These are phyloP conservation scores for Drosophila obscura DNA, from an alignment of 1,140 invertebrate genomes.

Conservation along the genomic window DNA sequence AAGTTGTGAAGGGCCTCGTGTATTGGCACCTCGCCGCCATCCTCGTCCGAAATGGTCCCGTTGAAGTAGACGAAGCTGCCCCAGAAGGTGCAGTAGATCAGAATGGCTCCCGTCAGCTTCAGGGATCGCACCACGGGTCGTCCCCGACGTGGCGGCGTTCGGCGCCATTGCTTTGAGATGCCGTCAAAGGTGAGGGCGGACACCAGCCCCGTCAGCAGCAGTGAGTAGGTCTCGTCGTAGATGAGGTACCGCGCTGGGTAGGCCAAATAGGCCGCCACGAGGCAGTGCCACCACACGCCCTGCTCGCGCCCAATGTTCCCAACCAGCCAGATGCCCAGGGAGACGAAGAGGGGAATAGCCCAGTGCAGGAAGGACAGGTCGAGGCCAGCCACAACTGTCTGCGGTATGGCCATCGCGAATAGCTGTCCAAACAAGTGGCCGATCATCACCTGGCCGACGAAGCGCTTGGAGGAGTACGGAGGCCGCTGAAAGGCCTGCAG, in stretches of 20 bases:
- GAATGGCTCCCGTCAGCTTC: constrained; percentile 86
- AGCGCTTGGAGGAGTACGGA: constrained; percentile 90
- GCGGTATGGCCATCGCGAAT: constrained; percentile 90
- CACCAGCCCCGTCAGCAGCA: constrained; percentile 87
- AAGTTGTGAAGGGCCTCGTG: constrained; percentile 95
- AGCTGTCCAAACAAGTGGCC: constrained; percentile 92
- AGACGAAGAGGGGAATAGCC: constrained; percentile 89
- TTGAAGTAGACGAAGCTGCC: constrained; percentile 94
- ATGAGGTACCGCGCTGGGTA: constrained; percentile 88
- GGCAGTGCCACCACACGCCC: constrained; percentile 88
- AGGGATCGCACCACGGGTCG: constrained; percentile 83
- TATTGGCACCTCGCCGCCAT: constrained; percentile 94
- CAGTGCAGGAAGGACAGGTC: constrained; percentile 89
- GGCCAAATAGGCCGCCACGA: constrained; percentile 88
- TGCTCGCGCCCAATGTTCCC: constrained; percentile 94
- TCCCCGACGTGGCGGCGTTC: constrained; percentile 86
- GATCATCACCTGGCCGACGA: constrained; percentile 90
- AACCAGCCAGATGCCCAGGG: constrained; percentile 93
- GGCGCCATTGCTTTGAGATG: constrained; percentile 91
- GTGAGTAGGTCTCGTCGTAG: constrained; percentile 88
- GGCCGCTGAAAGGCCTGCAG: constrained; percentile 89
- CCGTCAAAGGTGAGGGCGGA: constrained; percentile 89
- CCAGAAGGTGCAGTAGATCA: constrained; percentile 90
- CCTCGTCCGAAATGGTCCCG: constrained; percentile 92
- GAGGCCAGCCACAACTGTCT: constrained; percentile 88